Base-by-base conservation (phyloP, 2,797 vertebrate species). In the Sebastes diploproa region DNA sequence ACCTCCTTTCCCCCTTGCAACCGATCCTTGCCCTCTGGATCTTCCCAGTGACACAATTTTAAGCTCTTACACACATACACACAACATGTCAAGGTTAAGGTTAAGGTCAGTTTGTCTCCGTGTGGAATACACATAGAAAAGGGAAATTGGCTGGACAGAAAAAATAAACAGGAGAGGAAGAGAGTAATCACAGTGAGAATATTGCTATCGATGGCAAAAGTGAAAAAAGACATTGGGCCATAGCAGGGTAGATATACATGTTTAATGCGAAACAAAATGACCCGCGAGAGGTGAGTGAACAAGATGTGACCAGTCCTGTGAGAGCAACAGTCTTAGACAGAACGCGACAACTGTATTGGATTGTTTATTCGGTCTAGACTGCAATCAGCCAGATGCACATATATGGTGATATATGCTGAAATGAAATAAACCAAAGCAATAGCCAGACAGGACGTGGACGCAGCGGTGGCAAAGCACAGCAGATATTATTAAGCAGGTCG, bases 81-180 rank as follows among this genome's bases (percentile, higher is more conserved):
- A 67, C 55, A 67, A 5, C 1, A 36, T 78, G 66, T 87, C 83
- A 76, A 77, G 84, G 86, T 90, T 85, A 85, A 83, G 85, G 86
- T 88, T 84, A 85, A 83, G 85, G 86, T 88, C 81, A 85, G 66
- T 84, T 54, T 84, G 60, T 70, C 27, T 73, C 50, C 18, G 42
- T 79, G 78, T 78, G 38, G 72, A 81, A 55, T 30, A 58, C 69
- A 38, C 22, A 58, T 60, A 75, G 79, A 60, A 86, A 85, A 76
- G 16, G 8, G 72, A 72, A 84, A 80, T 69, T 66, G 69, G 32
- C 52, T 67, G 4, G 7, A 75, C 46, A 84, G 63, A 27, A 30
- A 65, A 64, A 38, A 77, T 55, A 34, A 36, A 22, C 30, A 16
- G 4, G 13, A 27, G 27, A 22, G 11, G 54, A 50, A 34, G 25